These are phyloP conservation scores for Mythimna pallens DNA, from an alignment of 2,888 invertebrate species.

Conservation along the genomic window DNA sequence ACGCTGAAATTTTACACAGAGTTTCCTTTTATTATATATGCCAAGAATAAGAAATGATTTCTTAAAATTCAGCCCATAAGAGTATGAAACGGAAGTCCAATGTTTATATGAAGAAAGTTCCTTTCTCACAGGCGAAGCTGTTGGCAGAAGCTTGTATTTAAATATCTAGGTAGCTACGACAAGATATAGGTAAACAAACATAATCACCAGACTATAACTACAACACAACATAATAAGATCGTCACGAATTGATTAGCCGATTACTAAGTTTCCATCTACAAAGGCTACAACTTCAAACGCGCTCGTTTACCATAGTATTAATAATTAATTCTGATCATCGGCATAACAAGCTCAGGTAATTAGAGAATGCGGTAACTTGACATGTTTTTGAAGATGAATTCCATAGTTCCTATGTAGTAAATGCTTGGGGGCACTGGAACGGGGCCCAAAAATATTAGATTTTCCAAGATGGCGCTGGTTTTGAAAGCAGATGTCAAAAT, in stretches of 20 bases:
- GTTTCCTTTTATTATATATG: too few relatives aligned
- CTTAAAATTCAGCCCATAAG: too few relatives aligned
- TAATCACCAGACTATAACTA: slow-evolving; percentile 9
- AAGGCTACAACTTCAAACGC: slow-evolving; percentile 58
- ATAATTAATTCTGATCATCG: slow-evolving; percentile 81
- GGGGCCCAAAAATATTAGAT: background rate
- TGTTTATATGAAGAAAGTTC: too few relatives aligned
- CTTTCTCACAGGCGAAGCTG: too few relatives aligned
- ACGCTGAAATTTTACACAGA: too few relatives aligned
- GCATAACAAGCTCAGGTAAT: slow-evolving; percentile 78
- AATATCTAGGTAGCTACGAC: background rate
- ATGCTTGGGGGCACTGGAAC: background rate
- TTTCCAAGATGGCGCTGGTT: slow-evolving; percentile 31
- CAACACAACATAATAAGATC: slow-evolving; percentile 34
- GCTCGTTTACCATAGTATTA: slow-evolving; percentile 80
- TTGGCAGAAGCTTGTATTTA: too few relatives aligned
- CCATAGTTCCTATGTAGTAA: background rate
- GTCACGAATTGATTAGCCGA: slow-evolving; percentile 52
- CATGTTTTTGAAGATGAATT: slow-evolving; percentile 71
- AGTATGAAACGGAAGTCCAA: too few relatives aligned
- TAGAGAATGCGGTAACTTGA: slow-evolving; percentile 76
- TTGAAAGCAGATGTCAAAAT: slow-evolving; percentile 29
- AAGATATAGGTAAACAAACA: slow-evolving; percentile 5
- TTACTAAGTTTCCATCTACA: slow-evolving; percentile 56
- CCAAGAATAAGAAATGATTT: too few relatives aligned